These are phyloP conservation scores for Nasonia oneida DNA, from an alignment of 2,888 invertebrate species.

Conservation along the genomic window DNA sequence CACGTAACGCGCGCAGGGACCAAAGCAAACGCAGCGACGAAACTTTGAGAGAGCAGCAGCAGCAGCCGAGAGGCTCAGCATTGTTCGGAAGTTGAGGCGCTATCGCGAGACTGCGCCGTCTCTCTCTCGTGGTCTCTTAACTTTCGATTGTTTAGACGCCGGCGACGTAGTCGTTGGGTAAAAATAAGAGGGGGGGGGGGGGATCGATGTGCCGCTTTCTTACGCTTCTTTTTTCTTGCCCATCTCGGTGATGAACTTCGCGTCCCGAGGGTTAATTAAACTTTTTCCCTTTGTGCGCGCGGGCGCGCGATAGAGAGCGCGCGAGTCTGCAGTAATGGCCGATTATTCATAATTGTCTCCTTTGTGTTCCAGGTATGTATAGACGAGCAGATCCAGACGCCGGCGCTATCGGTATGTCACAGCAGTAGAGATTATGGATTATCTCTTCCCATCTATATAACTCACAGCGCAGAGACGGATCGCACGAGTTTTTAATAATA, in stretches of 20 bases:
- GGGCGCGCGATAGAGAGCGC: background rate
- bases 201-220: conserved; percentile 55
- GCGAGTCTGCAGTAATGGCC: background rate
- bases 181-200: background rate
- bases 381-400: background rate
- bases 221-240: conserved; percentile 14
- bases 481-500: background rate
- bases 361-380: conserved; percentile 15
- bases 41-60: background rate
- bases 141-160: conserved; percentile 20
- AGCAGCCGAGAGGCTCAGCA: conserved; percentile 3
- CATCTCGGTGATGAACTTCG: background rate
- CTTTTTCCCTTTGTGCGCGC: background rate
- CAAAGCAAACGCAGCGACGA: conserved; percentile 13
- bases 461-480: background rate
- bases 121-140: conserved; percentile 45
- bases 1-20: background rate
- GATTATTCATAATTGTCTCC: conserved; percentile 16
- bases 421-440: background rate
- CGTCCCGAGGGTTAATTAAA: conserved; percentile 7
- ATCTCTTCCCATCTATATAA: background rate
- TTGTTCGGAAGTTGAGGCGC: conserved; percentile 15
- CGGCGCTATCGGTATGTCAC: background rate
- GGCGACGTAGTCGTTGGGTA: background rate
- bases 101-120: conserved; percentile 2